phyloP scores from a whole-genome alignment of 2,797 vertebrate genomes.

The Bucorvus abyssinicus region DNA sequence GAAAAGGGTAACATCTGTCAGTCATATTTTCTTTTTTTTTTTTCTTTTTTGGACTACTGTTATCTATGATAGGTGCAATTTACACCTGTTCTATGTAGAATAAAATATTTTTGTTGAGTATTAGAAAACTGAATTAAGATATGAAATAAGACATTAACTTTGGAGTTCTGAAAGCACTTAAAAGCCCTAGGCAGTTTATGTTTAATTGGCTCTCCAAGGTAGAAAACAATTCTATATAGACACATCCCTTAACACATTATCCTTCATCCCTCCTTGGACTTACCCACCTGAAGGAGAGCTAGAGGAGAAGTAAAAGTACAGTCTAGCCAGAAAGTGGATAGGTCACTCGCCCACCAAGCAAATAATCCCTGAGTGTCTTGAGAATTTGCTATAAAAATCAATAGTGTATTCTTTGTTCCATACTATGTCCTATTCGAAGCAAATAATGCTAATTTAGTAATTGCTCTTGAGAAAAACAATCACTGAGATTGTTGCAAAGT shows the following conservation, averaged over 20 bases:
- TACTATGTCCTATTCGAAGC: neutral
- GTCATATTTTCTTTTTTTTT: neutral
- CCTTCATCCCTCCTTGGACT: slow-evolving; percentile 1
- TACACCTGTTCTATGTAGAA: neutral
- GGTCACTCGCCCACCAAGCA: neutral
- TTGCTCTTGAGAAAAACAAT: neutral
- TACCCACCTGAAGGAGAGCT: slow-evolving; percentile 16
- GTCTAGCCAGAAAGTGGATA: neutral
- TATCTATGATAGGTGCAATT: neutral
- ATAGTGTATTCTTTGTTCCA: neutral
- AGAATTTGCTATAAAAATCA: slow-evolving; percentile 24
- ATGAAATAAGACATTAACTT: neutral
- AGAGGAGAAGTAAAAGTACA: slow-evolving; percentile 10
- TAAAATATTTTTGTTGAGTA: neutral
- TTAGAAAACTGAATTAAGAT: neutral
- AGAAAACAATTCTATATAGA: slow-evolving; percentile 6
- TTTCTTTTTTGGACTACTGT: neutral
- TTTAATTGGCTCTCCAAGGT: slow-evolving; percentile 53
- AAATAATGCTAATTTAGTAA: neutral
- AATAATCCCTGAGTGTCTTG: neutral
- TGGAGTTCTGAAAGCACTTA: neutral
- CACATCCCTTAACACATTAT: neutral
- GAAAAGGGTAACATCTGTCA: neutral
- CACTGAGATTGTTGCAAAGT: neutral
- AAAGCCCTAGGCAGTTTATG: slow-evolving; percentile 36